These are phyloP conservation scores for Micrasema minimum DNA, from an alignment of 1,140 invertebrate species.

Conservation along the genomic window DNA sequence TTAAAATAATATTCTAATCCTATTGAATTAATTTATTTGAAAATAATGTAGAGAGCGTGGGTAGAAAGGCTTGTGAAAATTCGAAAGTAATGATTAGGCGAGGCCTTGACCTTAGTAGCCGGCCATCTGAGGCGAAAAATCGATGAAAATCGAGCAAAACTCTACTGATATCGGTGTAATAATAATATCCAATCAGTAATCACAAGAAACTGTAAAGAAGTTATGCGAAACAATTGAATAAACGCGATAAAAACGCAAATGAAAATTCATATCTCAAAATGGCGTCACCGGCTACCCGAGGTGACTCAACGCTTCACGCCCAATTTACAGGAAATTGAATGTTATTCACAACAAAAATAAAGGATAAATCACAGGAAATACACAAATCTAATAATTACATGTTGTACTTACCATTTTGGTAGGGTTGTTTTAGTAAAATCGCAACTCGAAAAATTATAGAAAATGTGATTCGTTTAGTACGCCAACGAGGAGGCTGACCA, in stretches of 20 bases:
- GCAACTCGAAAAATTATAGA: conserved; percentile 1
- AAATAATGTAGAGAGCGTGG: no score
- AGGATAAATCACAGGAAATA: neutral
- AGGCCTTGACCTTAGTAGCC: neutral
- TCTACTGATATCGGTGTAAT: neutral
- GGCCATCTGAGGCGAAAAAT: neutral
- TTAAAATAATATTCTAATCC: no score
- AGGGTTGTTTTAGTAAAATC: conserved; percentile 6
- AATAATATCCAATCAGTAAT: neutral
- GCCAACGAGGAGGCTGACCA: conserved; percentile 39
- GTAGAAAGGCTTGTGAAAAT: no score
- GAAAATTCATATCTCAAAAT: neutral
- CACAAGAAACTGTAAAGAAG: neutral
- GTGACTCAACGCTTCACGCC: conserved; percentile 3
- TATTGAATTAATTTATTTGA: no score
- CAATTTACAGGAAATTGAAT: neutral
- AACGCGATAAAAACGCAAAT: neutral
- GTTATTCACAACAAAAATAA: neutral
- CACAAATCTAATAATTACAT: neutral
- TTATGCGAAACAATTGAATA: neutral
- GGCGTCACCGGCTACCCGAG: conserved; percentile 25
- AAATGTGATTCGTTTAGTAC: conserved; percentile 24
- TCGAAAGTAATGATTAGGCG: no score
- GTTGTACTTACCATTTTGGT: conserved; percentile 40
- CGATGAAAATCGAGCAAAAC: neutral